These are phyloP conservation scores for Sebastes cheni DNA, from an alignment of 2,797 vertebrate species.

Conservation along the genomic window DNA sequence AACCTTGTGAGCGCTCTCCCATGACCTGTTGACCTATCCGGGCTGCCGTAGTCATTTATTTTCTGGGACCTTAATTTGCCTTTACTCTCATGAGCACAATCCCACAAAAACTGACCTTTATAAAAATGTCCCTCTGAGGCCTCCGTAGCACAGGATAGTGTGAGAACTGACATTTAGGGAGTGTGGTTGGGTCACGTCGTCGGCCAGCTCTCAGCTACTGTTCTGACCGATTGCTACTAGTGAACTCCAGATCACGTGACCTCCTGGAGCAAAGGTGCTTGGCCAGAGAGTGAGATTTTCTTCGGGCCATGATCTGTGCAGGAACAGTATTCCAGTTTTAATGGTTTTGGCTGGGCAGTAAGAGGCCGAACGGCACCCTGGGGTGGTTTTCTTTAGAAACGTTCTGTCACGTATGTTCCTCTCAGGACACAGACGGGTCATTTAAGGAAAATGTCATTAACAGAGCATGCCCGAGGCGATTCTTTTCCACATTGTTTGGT, in stretches of 20 bases:
- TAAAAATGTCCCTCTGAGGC: conserved; percentile 41
- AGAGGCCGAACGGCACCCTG: neutral
- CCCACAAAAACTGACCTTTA: conserved; percentile 44
- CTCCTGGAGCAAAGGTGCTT: neutral
- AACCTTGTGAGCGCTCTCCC: neutral
- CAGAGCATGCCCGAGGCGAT: neutral
- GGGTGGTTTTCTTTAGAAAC: neutral
- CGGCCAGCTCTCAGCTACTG: conserved; percentile 13
- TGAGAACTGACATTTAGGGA: conserved; percentile 63
- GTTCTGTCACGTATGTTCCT: neutral
- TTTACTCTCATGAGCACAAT: conserved; percentile 1
- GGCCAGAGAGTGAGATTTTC: neutral
- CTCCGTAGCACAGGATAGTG: conserved; percentile 23
- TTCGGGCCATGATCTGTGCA: neutral
- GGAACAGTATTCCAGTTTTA: neutral
- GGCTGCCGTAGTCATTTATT: neutral
- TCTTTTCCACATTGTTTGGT: neutral
- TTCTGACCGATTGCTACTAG: neutral
- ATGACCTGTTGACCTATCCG: conserved; percentile 1
- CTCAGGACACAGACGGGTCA: neutral
- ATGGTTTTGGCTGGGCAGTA: neutral
- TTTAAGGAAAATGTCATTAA: neutral
- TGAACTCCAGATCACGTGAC: conserved; percentile 1
- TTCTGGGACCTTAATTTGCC: conserved; percentile 10
- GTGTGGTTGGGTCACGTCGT: neutral